Conservation (phyloP, 2,888 invertebrate species). For the Conistra vaccinii region DNA sequence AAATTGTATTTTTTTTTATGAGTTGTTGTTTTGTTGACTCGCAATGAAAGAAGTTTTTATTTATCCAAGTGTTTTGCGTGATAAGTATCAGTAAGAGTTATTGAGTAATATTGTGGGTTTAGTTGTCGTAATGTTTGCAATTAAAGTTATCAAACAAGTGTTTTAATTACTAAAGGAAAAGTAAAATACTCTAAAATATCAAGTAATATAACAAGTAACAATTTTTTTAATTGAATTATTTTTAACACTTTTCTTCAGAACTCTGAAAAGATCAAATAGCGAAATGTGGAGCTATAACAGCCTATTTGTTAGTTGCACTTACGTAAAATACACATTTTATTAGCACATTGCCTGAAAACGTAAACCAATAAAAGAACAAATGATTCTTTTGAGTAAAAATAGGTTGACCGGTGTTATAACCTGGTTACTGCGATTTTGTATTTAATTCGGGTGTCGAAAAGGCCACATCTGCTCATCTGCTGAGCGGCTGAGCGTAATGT, state of each 20-base stretch:
- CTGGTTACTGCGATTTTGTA: slow-evolving; percentile 49
- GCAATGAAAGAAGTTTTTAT: neutral
- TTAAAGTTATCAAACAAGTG: neutral
- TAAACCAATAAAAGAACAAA: slow-evolving; percentile 47
- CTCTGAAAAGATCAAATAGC: slow-evolving; percentile 23
- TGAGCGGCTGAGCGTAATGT: slow-evolving; percentile 44
- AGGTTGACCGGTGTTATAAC: slow-evolving; percentile 46
- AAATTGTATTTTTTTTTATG: neutral
- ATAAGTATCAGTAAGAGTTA: slow-evolving; percentile 14
- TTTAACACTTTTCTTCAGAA: neutral
- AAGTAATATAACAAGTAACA: neutral
- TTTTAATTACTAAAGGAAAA: neutral
- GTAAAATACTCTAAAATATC: neutral
- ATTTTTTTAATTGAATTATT: neutral
- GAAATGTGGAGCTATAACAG: neutral
- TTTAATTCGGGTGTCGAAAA: slow-evolving; percentile 56
- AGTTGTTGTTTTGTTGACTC: neutral
- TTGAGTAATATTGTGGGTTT: slow-evolving; percentile 5
- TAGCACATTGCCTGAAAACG: slow-evolving; percentile 24
- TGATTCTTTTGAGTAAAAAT: slow-evolving; percentile 45
- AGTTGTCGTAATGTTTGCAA: slow-evolving; percentile 1
- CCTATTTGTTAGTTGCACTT: slow-evolving; percentile 26
- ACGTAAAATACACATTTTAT: slow-evolving; percentile 33
- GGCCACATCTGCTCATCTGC: slow-evolving; percentile 63
- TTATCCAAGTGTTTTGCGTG: slow-evolving; percentile 24